These are phyloP conservation scores for Pogona vitticeps DNA, from an alignment of 2,113 vertebrate species.

Conservation along the genomic window DNA sequence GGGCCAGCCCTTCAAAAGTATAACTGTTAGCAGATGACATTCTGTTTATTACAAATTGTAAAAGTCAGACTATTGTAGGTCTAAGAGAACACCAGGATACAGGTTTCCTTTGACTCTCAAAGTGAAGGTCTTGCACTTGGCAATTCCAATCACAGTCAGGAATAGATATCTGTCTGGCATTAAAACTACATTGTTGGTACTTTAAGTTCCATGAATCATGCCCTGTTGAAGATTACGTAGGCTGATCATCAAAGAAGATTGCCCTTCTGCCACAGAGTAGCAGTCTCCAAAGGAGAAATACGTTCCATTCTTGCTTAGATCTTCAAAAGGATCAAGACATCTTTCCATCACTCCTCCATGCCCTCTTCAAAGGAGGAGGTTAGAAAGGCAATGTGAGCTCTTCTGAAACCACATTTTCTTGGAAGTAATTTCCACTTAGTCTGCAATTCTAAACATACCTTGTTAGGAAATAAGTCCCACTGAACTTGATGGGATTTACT, in stretches of 20 bases:
- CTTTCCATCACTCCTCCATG: not conserved
- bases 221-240: not conserved
- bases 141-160: not conserved
- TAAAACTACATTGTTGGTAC: not conserved
- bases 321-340: not conserved
- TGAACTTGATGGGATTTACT: not conserved
- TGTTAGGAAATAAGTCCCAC: not conserved
- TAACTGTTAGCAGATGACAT: not conserved
- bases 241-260: rapidly evolving
- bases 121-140: not conserved
- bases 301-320: not conserved
- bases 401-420: not conserved
- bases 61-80: not conserved
- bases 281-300: not conserved
- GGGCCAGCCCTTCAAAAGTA: not conserved
- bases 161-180: not conserved
- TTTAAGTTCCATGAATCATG: not conserved
- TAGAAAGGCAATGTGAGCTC: not conserved
- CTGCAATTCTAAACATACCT: not conserved
- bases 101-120: not conserved
- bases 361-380: not conserved
- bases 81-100: not conserved
- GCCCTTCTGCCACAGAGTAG: rapidly evolving
- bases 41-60: slow-evolving; percentile 27
- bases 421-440: not conserved